Evolutionary conservation across 2,888 invertebrate genomes (phyloP).

Genomic region (Pyrrhia umbra): DNA sequence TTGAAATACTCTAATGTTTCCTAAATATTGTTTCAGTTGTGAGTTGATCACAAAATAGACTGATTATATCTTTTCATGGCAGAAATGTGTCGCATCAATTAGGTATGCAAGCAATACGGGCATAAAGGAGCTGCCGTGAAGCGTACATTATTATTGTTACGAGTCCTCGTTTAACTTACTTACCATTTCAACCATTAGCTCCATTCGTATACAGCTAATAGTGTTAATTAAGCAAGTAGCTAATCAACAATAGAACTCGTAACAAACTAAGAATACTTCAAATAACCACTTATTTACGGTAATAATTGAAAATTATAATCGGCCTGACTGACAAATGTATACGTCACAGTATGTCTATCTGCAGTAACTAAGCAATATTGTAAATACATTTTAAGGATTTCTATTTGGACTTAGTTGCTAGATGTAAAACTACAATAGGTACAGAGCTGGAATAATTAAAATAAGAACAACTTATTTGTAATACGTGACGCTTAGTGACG

Average conservation of each 20-base stretch:
- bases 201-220: constrained; percentile 37
- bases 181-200: constrained; percentile 28
- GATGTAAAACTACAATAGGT: constrained; percentile 12
- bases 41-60: neutral
- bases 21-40: neutral
- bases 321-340: constrained; percentile 24
- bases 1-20: neutral
- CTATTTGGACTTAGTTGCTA: constrained; percentile 16
- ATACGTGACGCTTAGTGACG: neutral
- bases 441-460: constrained; percentile 10
- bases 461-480: neutral
- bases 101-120: no score
- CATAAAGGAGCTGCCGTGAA: constrained; percentile 2
- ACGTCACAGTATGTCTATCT: constrained; percentile 1
- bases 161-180: constrained; percentile 11
- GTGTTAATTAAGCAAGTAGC: constrained; percentile 41
- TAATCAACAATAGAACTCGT: constrained; percentile 43
- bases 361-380: constrained; percentile 7
- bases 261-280: constrained; percentile 20
- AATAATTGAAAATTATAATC: constrained; percentile 37
- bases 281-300: constrained; percentile 40
- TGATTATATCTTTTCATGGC: neutral
- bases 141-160: constrained; percentile 4
- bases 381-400: constrained; percentile 31
- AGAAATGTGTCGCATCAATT: neutral